A percentile compares a stretch with the other conserved stretches of the same genome.
These are phyloP conservation scores for Amblyjoppa fuscipennis DNA, from an alignment of 2,888 invertebrate genomes.

Conservation along the genomic window DNA sequence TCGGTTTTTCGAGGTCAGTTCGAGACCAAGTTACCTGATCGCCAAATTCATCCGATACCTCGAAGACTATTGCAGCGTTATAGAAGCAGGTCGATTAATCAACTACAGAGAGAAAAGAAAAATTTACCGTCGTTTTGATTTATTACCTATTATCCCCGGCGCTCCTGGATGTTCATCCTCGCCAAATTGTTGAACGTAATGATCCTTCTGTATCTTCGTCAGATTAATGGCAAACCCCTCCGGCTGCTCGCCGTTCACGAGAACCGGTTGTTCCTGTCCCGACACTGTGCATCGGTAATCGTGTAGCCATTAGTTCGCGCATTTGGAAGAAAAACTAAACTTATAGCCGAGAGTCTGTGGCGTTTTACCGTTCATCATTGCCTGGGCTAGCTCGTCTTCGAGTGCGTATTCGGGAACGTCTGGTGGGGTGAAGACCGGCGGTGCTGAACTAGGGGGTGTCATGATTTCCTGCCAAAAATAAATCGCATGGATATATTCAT, in stretches of 20 bases:
- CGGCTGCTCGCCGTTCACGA: slow-evolving; percentile 77
- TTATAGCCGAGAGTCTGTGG: background rate
- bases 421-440: slow-evolving; percentile 92
- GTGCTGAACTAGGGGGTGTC: slow-evolving; percentile 91
- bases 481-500: background rate
- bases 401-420: slow-evolving; percentile 87
- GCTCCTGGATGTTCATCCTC: slow-evolving; percentile 81
- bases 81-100: slow-evolving; percentile 60
- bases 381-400: slow-evolving; percentile 82
- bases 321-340: background rate
- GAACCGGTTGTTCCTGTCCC: slow-evolving; percentile 75
- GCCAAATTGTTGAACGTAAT: slow-evolving; percentile 91
- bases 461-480: slow-evolving; percentile 87
- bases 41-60: slow-evolving; percentile 81
- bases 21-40: slow-evolving; percentile 79
- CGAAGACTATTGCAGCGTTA: slow-evolving; percentile 78
- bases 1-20: background rate
- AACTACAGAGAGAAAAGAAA: slow-evolving; percentile 17
- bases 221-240: slow-evolving; percentile 90
- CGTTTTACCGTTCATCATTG: slow-evolving; percentile 77
- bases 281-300: slow-evolving; percentile 62
- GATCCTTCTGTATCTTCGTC: slow-evolving; percentile 90
- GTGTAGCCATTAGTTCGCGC: slow-evolving; percentile 2
- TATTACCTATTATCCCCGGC: slow-evolving; percentile 82
- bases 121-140: background rate